A percentile compares a stretch with the other conserved stretches of the same genome.
Evolutionary conservation across 2,888 invertebrate genomes (phyloP).

Genomic region (Phorcus lineatus): DNA sequence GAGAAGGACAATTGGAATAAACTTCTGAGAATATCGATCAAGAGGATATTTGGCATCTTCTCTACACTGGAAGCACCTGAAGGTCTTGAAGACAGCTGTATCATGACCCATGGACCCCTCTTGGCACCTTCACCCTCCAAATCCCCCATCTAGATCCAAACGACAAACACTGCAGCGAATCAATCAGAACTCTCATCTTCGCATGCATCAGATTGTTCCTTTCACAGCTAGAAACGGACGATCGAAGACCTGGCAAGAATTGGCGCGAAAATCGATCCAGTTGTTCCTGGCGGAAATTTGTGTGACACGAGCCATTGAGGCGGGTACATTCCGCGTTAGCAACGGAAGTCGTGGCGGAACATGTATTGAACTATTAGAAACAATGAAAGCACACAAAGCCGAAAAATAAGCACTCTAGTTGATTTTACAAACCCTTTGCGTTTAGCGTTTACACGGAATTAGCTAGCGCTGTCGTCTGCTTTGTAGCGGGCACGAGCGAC

Average conservation of each 20-base stretch:
- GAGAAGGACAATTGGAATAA: no score
- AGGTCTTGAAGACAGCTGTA: not conserved
- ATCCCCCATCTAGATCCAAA: not conserved
- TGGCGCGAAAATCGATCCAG: not conserved
- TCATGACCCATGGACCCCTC: not conserved
- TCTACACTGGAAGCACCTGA: no score
- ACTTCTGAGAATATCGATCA: no score
- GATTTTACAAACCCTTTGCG: conserved; percentile 16
- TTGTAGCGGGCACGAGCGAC: not conserved
- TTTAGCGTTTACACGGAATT: conserved; percentile 22
- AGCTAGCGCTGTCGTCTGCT: not conserved
- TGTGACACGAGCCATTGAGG: not conserved
- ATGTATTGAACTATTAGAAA: conserved; percentile 23
- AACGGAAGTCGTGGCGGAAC: conserved; percentile 29
- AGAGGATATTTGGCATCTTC: no score
- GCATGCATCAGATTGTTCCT: not conserved
- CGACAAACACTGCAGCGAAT: not conserved
- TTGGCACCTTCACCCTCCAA: not conserved
- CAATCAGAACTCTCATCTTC: not conserved
- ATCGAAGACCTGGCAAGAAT: not conserved
- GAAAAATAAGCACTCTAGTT: conserved; percentile 18
- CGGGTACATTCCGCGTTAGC: not conserved
- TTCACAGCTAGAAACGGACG: not conserved
- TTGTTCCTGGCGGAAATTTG: conserved; percentile 18
- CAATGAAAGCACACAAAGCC: conserved; percentile 25